Conservation (phyloP, 35 echinoderm and acorn worm species). For the Hemicentrotus pulcherrimus region DNA sequence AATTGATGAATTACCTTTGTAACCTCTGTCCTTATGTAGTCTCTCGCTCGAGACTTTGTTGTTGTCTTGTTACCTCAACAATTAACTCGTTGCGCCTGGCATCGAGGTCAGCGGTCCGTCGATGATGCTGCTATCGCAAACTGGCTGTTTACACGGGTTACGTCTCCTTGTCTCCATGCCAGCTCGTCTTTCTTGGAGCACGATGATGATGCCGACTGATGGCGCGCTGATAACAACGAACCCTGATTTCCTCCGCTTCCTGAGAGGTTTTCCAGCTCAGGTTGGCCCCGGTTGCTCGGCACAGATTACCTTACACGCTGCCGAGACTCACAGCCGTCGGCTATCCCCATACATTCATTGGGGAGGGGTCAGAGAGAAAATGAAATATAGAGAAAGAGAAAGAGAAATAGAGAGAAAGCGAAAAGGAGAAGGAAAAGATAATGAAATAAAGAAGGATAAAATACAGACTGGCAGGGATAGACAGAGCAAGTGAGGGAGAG, state of each 20-base stretch:
- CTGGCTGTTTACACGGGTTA: conserved; percentile 49
- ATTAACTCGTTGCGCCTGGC: not conserved
- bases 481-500: not conserved
- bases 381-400: not conserved
- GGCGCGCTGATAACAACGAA: conserved; percentile 46
- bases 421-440: not conserved
- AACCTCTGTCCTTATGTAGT: not conserved
- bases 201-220: conserved; percentile 50
- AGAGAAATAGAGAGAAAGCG: not conserved
- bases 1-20: not conserved
- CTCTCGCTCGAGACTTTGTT: not conserved
- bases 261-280: conserved; percentile 13
- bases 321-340: conserved; percentile 27
- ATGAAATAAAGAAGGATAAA: not conserved
- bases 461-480: not conserved
- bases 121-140: conserved; percentile 42
- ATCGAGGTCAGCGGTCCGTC: not conserved
- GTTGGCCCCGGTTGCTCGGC: not conserved
- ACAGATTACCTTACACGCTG: conserved; percentile 38
- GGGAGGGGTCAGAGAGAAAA: not conserved
- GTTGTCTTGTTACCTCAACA: not conserved
- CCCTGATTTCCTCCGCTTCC: conserved; percentile 50
- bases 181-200: not conserved
- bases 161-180: not conserved
- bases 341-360: not conserved